Percentiles rank a stretch among this genome's conserved stretches.
These are phyloP conservation scores for Sebastes schlegelii DNA, from an alignment of 2,113 vertebrate species.

Conservation along the genomic window DNA sequence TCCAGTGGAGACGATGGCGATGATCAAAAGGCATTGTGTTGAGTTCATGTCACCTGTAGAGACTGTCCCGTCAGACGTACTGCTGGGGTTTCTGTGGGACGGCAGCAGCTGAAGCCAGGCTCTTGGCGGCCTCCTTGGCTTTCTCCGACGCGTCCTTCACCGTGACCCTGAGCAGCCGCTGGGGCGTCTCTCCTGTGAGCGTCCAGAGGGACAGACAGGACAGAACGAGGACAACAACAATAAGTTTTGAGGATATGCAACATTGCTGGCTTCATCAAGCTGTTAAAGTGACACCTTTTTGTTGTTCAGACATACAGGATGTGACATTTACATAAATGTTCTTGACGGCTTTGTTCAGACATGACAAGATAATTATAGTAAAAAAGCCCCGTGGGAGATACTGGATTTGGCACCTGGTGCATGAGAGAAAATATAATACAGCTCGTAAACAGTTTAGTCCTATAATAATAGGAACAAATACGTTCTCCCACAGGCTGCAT, in stretches of 20 bases:
- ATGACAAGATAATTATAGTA: background rate
- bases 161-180: constrained; percentile 74
- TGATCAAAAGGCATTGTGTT: constrained; percentile 21
- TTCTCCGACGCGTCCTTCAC: constrained; percentile 78
- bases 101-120: constrained; percentile 74
- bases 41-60: background rate
- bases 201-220: background rate
- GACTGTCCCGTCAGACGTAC: constrained; percentile 72
- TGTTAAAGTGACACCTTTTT: background rate
- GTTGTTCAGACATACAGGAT: background rate
- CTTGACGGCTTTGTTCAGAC: background rate
- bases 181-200: constrained; percentile 75
- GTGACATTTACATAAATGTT: background rate
- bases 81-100: constrained; percentile 79
- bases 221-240: background rate
- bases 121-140: constrained; percentile 81
- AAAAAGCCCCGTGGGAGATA: background rate
- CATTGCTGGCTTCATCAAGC: background rate
- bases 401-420: background rate
- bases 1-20: background rate
- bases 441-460: background rate
- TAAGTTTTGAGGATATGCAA: background rate
- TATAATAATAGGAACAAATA: background rate
- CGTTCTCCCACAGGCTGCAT: background rate
- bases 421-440: background rate